Percentiles rank a stretch among this genome's conserved stretches.
phyloP scores from a whole-genome alignment of 2,797 vertebrate species.

The Sus cebifrons region DNA sequence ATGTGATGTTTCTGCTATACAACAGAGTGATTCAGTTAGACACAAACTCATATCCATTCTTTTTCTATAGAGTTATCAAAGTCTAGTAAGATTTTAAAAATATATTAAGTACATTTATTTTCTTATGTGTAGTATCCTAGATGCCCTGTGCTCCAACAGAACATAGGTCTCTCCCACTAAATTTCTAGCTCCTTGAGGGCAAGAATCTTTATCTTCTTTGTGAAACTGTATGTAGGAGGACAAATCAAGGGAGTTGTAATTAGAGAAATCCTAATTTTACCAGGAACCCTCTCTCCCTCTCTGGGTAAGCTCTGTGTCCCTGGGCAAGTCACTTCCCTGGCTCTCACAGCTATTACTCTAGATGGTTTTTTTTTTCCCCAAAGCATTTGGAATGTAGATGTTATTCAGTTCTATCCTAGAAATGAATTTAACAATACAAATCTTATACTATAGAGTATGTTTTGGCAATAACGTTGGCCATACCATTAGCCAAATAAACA shows the following conservation, averaged over 20 bases:
- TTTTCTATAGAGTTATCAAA: no score
- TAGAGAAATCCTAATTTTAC: neutral
- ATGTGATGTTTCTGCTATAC: no score
- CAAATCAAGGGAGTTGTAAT: constrained; percentile 19
- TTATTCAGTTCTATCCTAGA: neutral
- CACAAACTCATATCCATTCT: no score
- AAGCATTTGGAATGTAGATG: constrained; percentile 20
- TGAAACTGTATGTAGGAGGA: neutral
- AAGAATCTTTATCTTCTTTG: constrained; percentile 54
- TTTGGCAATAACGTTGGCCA: constrained; percentile 51
- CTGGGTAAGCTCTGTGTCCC: neutral
- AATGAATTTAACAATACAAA: constrained; percentile 67
- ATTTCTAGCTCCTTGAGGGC: constrained; percentile 31
- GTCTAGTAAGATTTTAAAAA: neutral
- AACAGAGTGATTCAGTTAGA: no score
- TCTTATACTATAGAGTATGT: neutral
- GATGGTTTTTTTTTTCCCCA: neutral
- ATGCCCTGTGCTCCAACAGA: neutral
- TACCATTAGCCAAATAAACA: constrained; percentile 37
- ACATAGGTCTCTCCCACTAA: neutral
- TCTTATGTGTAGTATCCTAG: neutral
- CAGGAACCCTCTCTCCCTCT: neutral
- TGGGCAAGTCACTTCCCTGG: neutral
- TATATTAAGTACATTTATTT: neutral
- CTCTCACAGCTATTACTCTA: neutral